These are phyloP conservation scores for Labeo rohita DNA, from an alignment of 2,113 vertebrate genomes.

Conservation along the genomic window DNA sequence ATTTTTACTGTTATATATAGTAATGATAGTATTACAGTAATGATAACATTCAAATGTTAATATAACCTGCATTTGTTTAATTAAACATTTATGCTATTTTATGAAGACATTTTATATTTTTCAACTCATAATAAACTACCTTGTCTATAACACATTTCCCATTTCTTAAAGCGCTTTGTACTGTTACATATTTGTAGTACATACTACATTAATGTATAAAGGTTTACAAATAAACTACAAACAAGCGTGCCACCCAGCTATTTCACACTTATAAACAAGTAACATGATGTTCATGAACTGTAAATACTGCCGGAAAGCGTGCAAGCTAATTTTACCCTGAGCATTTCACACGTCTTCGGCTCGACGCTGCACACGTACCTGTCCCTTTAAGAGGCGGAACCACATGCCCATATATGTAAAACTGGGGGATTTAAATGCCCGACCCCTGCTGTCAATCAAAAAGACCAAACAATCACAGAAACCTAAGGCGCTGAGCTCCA, in stretches of 20 bases:
- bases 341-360: not conserved
- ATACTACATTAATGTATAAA: not conserved
- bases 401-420: conserved; percentile 73
- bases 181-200: no score
- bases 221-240: not conserved
- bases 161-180: not conserved
- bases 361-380: not conserved
- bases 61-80: no score
- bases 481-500: conserved; percentile 15
- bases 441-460: conserved; percentile 80
- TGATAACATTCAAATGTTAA: no score
- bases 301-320: no score
- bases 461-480: conserved; percentile 68
- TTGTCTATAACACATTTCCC: not conserved
- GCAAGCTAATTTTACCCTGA: not conserved
- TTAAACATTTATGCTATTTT: no score
- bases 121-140: no score
- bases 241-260: not conserved
- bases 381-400: conserved; percentile 63
- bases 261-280: not conserved
- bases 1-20: no score
- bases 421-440: conserved; percentile 84
- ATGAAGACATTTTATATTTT: no score
- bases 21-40: no score
- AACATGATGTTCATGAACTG: not conserved